Conservation (phyloP, 1,140 invertebrate genomes). For the Bursaphelenchus mucronatus region DNA sequence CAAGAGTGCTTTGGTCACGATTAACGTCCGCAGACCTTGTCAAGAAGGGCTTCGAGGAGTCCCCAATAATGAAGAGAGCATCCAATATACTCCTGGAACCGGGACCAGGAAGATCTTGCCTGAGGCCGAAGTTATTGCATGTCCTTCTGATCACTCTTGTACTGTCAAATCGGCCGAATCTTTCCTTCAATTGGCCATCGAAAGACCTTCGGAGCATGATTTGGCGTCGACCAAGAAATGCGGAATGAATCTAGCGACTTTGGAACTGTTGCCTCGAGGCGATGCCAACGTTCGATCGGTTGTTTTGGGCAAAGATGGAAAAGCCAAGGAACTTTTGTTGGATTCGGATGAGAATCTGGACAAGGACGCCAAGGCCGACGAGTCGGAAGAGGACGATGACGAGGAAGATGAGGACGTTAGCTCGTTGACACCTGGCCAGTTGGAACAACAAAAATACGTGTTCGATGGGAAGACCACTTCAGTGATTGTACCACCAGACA, state of each 20-base stretch:
- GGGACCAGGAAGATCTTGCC: constrained; percentile 13
- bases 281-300: constrained; percentile 16
- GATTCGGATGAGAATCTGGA: constrained; percentile 16
- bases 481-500: constrained; percentile 42
- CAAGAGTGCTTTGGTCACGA: constrained; percentile 55
- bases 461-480: constrained; percentile 54
- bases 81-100: constrained; percentile 22
- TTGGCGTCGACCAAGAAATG: constrained; percentile 38
- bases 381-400: constrained; percentile 40
- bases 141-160: constrained; percentile 34
- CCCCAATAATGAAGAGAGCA: constrained; percentile 1
- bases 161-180: constrained; percentile 37
- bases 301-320: constrained; percentile 10
- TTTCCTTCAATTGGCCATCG: constrained; percentile 24
- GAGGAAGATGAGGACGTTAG: constrained; percentile 20
- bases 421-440: constrained; percentile 16
- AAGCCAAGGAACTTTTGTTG: constrained; percentile 11
- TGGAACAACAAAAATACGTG: constrained; percentile 31
- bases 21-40: constrained; percentile 53
- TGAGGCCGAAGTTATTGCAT: constrained; percentile 26
- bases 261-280: constrained; percentile 44
- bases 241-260: constrained; percentile 44
- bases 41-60: constrained; percentile 32
- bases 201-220: constrained; percentile 28
- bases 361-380: constrained; percentile 19